Percentiles rank a stretch among this genome's conserved stretches.
phyloP scores from a whole-genome alignment of 2,113 vertebrate genomes.

The Australoheros scitulus region DNA sequence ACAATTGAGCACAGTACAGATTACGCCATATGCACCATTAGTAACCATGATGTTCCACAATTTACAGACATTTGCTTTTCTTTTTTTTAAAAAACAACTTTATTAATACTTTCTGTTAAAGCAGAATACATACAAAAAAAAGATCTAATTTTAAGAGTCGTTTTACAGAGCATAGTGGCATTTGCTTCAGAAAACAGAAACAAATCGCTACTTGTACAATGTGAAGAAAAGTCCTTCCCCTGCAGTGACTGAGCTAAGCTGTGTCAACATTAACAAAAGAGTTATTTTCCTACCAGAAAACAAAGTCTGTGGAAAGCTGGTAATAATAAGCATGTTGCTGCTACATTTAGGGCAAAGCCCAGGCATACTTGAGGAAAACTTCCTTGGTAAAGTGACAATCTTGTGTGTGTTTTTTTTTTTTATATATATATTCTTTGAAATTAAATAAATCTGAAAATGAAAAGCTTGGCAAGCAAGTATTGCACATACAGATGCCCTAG shows the following conservation, averaged over 20 bases:
- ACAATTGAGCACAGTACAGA: neutral
- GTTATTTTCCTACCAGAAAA: constrained; percentile 67
- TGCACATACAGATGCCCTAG: constrained; percentile 88
- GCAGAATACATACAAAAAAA: constrained; percentile 83
- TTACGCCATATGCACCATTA: neutral
- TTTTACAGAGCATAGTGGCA: constrained; percentile 87
- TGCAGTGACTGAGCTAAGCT: constrained; percentile 85
- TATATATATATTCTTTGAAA: constrained; percentile 61
- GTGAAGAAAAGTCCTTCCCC: constrained; percentile 87
- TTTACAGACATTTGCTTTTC: neutral
- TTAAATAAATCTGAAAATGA: constrained; percentile 63
- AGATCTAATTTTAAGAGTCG: constrained; percentile 76
- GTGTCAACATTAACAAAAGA: constrained; percentile 89
- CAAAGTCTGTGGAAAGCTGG: constrained; percentile 91
- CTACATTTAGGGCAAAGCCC: constrained; percentile 95
- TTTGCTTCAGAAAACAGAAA: constrained; percentile 96
- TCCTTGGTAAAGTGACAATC: constrained; percentile 96
- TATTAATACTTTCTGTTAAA: constrained; percentile 82
- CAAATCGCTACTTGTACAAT: constrained; percentile 87
- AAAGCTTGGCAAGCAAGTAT: constrained; percentile 89
- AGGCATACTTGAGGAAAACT: constrained; percentile 85
- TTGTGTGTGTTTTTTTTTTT: constrained; percentile 34
- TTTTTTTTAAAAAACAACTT: constrained; percentile 64
- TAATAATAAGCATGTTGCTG: constrained; percentile 86
- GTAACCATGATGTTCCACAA: neutral